Conservation (phyloP, 2,797 vertebrate genomes). For the Apogon hyalosoma region DNA sequence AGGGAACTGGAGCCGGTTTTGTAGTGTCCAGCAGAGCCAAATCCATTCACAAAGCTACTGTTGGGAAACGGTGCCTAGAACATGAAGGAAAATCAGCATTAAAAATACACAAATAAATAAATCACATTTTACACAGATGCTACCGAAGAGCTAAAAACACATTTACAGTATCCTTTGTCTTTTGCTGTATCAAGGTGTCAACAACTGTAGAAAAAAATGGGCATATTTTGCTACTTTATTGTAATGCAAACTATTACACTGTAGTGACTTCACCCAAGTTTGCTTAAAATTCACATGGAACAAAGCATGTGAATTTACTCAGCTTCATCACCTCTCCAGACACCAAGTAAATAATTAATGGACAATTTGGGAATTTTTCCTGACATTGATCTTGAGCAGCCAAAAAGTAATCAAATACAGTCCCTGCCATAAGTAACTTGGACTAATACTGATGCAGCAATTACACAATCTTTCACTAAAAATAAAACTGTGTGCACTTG, state of each 20-base stretch:
- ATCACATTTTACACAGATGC: no score
- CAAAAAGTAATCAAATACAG: no score
- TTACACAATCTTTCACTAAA: no score
- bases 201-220: not conserved
- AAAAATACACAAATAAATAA: not conserved
- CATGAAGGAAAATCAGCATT: not conserved
- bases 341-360: not conserved
- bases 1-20: slow-evolving; percentile 91
- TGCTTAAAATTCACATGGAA: slow-evolving; percentile 3
- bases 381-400: no score
- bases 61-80: slow-evolving; percentile 96
- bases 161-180: not conserved
- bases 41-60: slow-evolving; percentile 96
- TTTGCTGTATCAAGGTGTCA: not conserved
- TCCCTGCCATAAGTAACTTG: no score
- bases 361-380: no score
- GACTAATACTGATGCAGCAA: no score
- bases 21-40: slow-evolving; percentile 92
- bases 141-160: not conserved
- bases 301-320: slow-evolving; percentile 15
- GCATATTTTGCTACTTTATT: not conserved
- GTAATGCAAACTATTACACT: slow-evolving; percentile 9
- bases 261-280: not conserved
- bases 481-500: no score
- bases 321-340: not conserved